phyloP scores from a whole-genome alignment of 2,113 vertebrate species.

The Passer domesticus region DNA sequence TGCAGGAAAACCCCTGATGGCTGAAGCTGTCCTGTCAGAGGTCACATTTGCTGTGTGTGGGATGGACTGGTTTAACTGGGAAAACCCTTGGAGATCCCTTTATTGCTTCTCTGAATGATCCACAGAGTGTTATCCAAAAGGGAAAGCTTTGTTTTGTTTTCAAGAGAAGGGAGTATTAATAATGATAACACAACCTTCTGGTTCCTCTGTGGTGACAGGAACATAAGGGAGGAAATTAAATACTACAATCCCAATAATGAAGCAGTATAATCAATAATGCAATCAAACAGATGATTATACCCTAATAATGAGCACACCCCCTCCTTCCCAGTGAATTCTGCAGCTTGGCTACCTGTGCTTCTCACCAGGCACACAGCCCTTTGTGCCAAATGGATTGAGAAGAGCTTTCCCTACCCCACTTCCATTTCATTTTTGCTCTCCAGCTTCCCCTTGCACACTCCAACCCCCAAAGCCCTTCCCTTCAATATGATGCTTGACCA shows the following conservation, averaged over 20 bases:
- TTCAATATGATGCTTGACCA: fast-evolving
- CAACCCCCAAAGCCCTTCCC: neutral
- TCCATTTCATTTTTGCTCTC: neutral
- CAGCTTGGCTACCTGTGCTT: neutral
- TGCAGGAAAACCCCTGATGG: fast-evolving
- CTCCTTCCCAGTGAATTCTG: neutral
- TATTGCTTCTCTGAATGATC: neutral
- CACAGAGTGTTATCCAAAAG: neutral
- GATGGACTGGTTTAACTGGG: neutral
- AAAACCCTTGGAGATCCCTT: neutral
- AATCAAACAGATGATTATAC: neutral
- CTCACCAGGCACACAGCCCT: neutral
- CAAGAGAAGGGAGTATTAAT: neutral
- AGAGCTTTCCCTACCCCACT: fast-evolving
- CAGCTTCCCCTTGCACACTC: neutral
- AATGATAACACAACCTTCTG: neutral
- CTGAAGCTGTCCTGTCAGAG: neutral
- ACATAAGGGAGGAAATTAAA: neutral
- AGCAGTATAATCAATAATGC: neutral
- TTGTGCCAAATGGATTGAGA: neutral
- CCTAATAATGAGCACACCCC: neutral
- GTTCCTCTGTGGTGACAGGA: neutral
- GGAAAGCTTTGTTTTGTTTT: neutral
- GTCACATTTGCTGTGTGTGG: neutral
- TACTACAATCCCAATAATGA: neutral